These are phyloP conservation scores for Epinephelus fuscoguttatus DNA, from an alignment of 2,113 vertebrate species.

Conservation along the genomic window DNA sequence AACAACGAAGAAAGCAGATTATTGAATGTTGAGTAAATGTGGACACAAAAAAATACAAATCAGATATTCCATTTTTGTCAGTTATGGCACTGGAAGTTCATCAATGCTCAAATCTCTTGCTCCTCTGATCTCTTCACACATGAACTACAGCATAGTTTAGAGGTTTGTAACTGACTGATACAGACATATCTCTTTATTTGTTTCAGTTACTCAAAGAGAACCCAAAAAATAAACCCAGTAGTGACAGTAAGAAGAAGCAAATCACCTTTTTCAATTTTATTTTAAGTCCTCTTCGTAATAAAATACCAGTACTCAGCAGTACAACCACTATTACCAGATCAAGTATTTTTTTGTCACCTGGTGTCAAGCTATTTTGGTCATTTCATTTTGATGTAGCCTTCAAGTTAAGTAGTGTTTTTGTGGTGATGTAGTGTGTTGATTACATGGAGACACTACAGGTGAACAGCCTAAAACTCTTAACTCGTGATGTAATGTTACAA, in stretches of 20 bases:
- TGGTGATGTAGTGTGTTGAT: background rate
- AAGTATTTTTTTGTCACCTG: background rate
- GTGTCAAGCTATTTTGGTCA: background rate
- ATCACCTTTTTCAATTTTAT: background rate
- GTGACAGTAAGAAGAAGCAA: background rate
- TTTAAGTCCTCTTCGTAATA: background rate
- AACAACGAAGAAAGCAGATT: background rate
- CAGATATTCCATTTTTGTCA: no score
- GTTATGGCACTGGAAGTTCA: background rate
- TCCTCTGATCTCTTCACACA: background rate
- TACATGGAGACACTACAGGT: no score
- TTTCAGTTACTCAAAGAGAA: background rate
- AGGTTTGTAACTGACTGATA: background rate
- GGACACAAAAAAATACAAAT: no score
- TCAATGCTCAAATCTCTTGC: background rate
- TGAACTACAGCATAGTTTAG: background rate
- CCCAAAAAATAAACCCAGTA: background rate
- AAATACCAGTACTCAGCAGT: background rate
- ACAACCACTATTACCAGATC: background rate
- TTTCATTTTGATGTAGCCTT: background rate
- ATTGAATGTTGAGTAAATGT: background rate
- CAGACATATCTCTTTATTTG: background rate
- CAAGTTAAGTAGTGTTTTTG: background rate
- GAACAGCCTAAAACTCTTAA: background rate
- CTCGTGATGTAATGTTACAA: no score